These are phyloP conservation scores for Zosterops hypoxanthus DNA, from an alignment of 2,113 vertebrate species.

Conservation along the genomic window DNA sequence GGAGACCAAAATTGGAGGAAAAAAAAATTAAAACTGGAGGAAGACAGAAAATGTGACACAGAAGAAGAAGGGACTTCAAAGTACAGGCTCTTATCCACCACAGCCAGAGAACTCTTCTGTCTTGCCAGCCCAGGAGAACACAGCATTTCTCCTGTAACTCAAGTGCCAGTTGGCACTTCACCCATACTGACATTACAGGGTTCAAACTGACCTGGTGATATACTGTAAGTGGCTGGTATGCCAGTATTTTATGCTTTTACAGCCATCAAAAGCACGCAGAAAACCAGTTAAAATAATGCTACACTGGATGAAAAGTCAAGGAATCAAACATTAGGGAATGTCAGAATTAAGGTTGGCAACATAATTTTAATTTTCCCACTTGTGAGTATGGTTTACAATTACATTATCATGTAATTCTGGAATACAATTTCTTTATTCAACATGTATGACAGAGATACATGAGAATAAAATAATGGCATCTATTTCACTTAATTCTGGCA, in stretches of 20 bases:
- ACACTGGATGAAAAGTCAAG: not conserved
- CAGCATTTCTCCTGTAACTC: not conserved
- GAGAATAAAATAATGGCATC: not conserved
- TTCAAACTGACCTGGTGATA: not conserved
- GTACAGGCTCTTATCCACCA: not conserved
- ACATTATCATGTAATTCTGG: not conserved
- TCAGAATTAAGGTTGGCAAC: not conserved
- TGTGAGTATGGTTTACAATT: not conserved
- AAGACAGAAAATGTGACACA: not conserved
- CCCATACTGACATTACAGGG: not conserved
- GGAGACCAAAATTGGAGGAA: not conserved
- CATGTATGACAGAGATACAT: not conserved
- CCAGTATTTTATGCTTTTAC: not conserved
- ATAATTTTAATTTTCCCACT: not conserved
- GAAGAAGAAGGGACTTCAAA: not conserved
- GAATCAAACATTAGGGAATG: not conserved
- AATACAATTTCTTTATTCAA: not conserved
- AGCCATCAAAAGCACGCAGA: not conserved
- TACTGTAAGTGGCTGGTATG: not conserved
- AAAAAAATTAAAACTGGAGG: not conserved
- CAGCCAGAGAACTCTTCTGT: not conserved
- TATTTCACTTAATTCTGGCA: conserved; percentile 1
- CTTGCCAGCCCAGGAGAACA: not conserved
- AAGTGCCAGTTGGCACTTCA: not conserved
- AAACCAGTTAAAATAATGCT: not conserved